Base-by-base conservation (phyloP, 2,888 invertebrate genomes). In the Ornithoptera priamus region DNA sequence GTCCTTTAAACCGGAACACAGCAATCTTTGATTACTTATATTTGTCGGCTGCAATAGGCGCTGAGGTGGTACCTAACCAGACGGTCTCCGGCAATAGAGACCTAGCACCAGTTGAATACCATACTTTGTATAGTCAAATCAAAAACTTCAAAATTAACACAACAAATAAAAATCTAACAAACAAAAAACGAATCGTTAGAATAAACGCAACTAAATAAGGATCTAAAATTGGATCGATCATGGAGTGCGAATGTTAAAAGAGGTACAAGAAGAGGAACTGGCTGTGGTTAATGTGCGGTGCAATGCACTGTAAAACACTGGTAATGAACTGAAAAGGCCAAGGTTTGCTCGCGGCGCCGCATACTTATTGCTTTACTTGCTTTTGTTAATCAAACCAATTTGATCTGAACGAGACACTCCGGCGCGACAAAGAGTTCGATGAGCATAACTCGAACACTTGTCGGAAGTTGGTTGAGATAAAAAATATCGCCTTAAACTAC, bases 291-390 rank as follows among this genome's bases (percentile, higher is more conserved):
- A 57, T 61, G 56, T 62, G 68, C 66, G 61, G 74, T 72, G 73
- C 74, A 76, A 75, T 70, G 74, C 66, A 73, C 69, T 71, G 66
- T 60, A 65, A 71, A 67, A 68, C 72, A 70, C 75, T 75, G 76
- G 67, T 76, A 76, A 72, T 71, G 76, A 75, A 72, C 75, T 73
- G n/a, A 68, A 81, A 81, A 81, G 80, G 80, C 70, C 80, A 81
- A 81, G 81, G 81, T 71, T 75, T 73, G 46, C 50, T 46, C 67
- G 70, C 70, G 46, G 24, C 64, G 67, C 66, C 63, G 53, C 62
- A 42, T 56, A 67, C 66, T 53, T 56, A 62, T 58, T 70, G 62
- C 22, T 66, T 64, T 68, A 69, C 71, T 73, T 66, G 61, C 67
- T 58, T 71, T 74, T 72, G 60, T 71, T 70, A 57, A 67, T 42